Evolutionary conservation across 2,113 vertebrate genomes (phyloP), one percentile per base, ranked within the genome.

Genomic region (Nothobranchius kuhntae): DNA sequence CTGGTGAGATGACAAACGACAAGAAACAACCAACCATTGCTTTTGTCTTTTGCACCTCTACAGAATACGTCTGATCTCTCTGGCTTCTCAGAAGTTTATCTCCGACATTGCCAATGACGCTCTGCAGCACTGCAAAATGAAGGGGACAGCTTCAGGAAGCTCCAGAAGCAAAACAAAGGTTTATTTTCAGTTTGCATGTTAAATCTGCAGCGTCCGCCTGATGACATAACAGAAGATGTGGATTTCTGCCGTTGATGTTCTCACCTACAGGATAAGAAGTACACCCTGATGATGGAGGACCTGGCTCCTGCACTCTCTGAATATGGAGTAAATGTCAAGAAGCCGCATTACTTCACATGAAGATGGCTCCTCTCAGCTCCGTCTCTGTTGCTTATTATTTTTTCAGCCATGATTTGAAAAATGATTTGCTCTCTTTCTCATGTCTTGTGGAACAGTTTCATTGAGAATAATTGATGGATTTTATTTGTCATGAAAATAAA

Each of bases 51-150:
- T 1, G 68, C 14, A 6, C 42, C 9, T 57, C 53, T 53, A 4
- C 61, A 98, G 97, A 92, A 98, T 99, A 57, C 96, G 98, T 46
- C 86, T 99, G 75, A 96, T 99, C 89, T 99, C 98, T 0, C 86
- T 99, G 75, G 98, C 97, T 0, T 96, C 97, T 0, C 98, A 98
- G 92, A 99, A 99, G 90, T 99, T 99, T 85, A 97, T 99, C 86
- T 99, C 98, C 0, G 98, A 99, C 83, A 98, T 99, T 44, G 98
- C 97, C 59, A 99, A 99, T 0, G 98, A 99, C 7, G 96, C 98
- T 0, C 87, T 99, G 70, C 98, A 99, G 90, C 97, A 99, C 88
- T 99, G 98, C 92, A 98, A 98, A 92, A 99, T 99, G 98, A 99
- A 98, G 77, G 97, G 97, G 6, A 98, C 98, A 0, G 95, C 96